Evolutionary conservation across 2,113 vertebrate genomes (phyloP).

Genomic region (Pogonocichla stellata): DNA sequence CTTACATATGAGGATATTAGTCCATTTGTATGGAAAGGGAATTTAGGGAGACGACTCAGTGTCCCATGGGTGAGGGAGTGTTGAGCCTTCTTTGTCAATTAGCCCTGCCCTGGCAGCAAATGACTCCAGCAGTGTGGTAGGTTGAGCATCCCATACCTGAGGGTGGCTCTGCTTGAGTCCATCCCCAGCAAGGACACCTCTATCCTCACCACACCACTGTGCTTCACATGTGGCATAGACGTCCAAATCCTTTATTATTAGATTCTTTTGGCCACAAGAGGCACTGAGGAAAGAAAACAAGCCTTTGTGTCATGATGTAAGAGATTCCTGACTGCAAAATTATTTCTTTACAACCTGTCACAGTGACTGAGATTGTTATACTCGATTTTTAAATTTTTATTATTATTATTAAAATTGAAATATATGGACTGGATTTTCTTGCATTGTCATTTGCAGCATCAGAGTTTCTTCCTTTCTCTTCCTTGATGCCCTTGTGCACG

Average conservation of each 20-base stretch:
- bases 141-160: background rate
- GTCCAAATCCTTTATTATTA: background rate
- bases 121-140: background rate
- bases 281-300: background rate
- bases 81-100: background rate
- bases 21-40: background rate
- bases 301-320: background rate
- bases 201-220: background rate
- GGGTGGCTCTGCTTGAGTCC: background rate
- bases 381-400: background rate
- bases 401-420: background rate
- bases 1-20: background rate
- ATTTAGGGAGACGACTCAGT: accelerated
- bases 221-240: background rate
- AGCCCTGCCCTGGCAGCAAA: background rate
- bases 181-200: background rate
- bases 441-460: background rate
- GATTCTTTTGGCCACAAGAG: background rate
- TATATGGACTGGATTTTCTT: background rate
- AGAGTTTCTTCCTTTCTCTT: background rate
- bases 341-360: background rate
- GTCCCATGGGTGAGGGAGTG: background rate
- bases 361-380: background rate
- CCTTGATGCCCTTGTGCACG: background rate
- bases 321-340: background rate